Percentiles rank a stretch among this genome's conserved stretches.
Conservation (phyloP, 2,888 invertebrate genomes). For the Carpatolechia fugitivella region DNA sequence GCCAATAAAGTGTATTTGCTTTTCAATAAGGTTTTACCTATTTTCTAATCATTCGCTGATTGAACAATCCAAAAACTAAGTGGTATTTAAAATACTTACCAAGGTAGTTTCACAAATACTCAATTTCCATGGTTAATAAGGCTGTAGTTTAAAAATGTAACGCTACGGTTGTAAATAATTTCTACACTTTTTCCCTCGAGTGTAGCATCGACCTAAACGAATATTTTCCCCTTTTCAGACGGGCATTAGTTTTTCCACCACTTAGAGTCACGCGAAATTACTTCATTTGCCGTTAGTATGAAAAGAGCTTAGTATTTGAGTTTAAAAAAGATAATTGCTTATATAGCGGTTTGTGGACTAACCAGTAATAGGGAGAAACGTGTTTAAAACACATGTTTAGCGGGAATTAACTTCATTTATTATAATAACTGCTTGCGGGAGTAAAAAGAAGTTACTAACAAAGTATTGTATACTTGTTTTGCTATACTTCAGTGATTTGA, state of each 20-base stretch:
- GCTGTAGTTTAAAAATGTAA: too few relatives aligned
- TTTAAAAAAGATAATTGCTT: slow-evolving; percentile 21
- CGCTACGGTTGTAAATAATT: too few relatives aligned
- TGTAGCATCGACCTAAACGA: slow-evolving; percentile 1
- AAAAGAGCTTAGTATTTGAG: slow-evolving; percentile 22
- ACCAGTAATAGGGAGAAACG: not conserved
- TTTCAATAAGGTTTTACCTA: too few relatives aligned
- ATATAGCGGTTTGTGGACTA: not conserved
- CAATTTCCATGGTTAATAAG: too few relatives aligned
- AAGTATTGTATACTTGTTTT: too few relatives aligned
- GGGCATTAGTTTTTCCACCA: slow-evolving; percentile 22
- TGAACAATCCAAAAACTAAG: too few relatives aligned
- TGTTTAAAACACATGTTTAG: slow-evolving; percentile 7
- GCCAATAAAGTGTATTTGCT: too few relatives aligned
- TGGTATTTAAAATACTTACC: too few relatives aligned
- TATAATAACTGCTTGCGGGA: not conserved
- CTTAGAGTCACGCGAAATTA: slow-evolving; percentile 51
- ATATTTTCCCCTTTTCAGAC: slow-evolving; percentile 13
- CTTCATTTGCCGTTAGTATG: slow-evolving; percentile 43
- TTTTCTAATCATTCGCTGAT: too few relatives aligned
- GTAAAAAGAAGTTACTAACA: too few relatives aligned
- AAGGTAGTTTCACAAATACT: too few relatives aligned
- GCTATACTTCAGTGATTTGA: too few relatives aligned
- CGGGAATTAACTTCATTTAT: slow-evolving; percentile 12
- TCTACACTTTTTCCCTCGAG: not conserved